Base-by-base conservation (phyloP, 2,113 vertebrate species). In the Pterocles burchelli region DNA sequence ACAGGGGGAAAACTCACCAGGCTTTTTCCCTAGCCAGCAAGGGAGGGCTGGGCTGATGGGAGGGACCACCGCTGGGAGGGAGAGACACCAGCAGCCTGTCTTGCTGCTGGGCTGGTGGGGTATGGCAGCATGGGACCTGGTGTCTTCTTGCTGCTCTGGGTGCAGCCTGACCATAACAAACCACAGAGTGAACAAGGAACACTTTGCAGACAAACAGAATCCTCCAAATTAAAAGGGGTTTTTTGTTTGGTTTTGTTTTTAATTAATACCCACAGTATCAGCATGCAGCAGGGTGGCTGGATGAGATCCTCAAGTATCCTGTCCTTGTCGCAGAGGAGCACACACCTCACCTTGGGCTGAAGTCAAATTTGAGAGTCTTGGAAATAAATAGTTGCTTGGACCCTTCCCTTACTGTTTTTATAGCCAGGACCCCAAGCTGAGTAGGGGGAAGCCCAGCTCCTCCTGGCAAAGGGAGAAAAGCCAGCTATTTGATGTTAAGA, bases 1-100 rank as follows among this genome's bases (percentile, higher is more conserved):
- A 10, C 16, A 9, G 28, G 17, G 36, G 9, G 4, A 26, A 61
- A 62, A 33, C 8, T 78, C 1, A 0, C 4, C 28, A 28, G 31
- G 19, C 33, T 16, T 85, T 83, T 71, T 82, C 9, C 7, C 7
- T 13, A 57, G 28, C 6, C 3, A 1, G 33, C 34, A 38, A 46
- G 29, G 33, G 33, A 59, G 28, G 9, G 26, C 10, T 88, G 17
- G 17, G 31, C 55, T 90, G 41, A 10, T 1, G 4, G 29, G 21
- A 62, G 36, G 19, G 5, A 85, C 4, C 1, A 9, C 26, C 3
- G 3, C 41, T 0, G 0, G 34, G 22, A 26, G 13, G 59, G 38
- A 63, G 22, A 25, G 17, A 26, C 18, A 49, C 19, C 34, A 52
- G 54, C 34, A 83, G 45, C 45, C 24, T 26, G 19, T 41, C 31